A percentile compares a stretch with the other conserved stretches of the same genome.
These are phyloP conservation scores for Dipodomys spectabilis DNA, from an alignment of 2,113 vertebrate species.

Conservation along the genomic window DNA sequence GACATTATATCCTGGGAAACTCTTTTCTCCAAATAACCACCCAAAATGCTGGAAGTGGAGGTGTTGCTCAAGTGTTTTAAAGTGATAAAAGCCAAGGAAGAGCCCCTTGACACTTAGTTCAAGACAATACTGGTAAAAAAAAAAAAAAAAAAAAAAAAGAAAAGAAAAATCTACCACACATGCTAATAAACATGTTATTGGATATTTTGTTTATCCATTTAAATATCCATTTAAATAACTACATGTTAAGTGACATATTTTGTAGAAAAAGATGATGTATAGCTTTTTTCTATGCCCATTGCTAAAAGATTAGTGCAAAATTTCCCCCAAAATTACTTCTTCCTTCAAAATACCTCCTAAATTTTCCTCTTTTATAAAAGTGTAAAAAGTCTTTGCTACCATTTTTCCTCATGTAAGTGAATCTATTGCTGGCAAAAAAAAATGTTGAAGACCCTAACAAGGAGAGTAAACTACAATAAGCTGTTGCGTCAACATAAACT, in stretches of 20 bases:
- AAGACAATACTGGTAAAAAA: too few species aligned
- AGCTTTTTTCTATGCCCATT: background rate
- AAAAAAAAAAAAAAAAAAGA: too few species aligned
- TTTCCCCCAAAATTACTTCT: background rate
- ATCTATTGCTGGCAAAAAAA: background rate
- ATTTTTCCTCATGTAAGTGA: slow-evolving; percentile 14
- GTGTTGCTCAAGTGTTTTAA: too few species aligned
- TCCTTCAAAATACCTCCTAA: background rate
- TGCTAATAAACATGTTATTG: background rate
- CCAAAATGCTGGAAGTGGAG: too few species aligned
- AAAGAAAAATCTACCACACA: too few species aligned
- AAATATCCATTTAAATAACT: too few species aligned
- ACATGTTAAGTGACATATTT: background rate
- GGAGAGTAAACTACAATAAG: background rate
- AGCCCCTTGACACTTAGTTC: too few species aligned
- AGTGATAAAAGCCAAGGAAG: too few species aligned
- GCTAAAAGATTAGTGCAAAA: background rate
- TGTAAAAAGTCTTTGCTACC: background rate
- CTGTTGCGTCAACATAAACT: slow-evolving; percentile 17
- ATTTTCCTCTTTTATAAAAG: background rate
- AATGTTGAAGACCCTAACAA: background rate
- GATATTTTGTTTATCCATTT: slow-evolving; percentile 3
- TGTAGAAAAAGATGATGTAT: background rate
- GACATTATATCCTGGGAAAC: too few species aligned
- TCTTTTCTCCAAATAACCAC: too few species aligned